Evolutionary conservation across 2,113 vertebrate species (phyloP).

Genomic region (Thunnus thynnus): DNA sequence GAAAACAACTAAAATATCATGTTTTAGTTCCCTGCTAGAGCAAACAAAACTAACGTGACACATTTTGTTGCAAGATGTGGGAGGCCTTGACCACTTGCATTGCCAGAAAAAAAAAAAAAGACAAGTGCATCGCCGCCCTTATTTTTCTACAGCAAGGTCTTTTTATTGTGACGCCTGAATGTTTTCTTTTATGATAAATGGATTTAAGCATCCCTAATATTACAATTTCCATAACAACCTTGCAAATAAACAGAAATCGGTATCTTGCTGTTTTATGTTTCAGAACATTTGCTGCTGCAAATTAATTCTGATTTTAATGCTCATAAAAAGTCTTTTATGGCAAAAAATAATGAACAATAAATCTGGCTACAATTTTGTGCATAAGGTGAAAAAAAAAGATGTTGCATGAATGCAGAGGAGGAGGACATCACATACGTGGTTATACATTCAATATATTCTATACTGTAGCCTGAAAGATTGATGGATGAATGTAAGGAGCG

Average conservation of each 20-base stretch:
- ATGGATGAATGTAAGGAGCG: constrained; percentile 56
- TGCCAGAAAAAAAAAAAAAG: neutral
- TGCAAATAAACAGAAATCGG: constrained; percentile 36
- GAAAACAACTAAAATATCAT: constrained; percentile 25
- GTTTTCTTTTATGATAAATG: constrained; percentile 27
- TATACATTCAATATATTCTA: constrained; percentile 19
- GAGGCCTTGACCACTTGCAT: constrained; percentile 5
- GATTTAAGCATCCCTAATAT: constrained; percentile 2
- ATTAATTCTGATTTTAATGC: constrained; percentile 21
- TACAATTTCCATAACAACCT: constrained; percentile 32
- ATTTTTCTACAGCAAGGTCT: constrained; percentile 22
- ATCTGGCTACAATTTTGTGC: constrained; percentile 21
- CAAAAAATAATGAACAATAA: constrained; percentile 28
- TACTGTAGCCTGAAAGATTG: constrained; percentile 42
- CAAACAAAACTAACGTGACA: constrained; percentile 25
- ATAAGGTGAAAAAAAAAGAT: neutral
- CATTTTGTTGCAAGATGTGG: constrained; percentile 28
- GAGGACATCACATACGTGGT: neutral
- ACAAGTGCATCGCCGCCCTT: constrained; percentile 11
- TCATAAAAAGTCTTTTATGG: constrained; percentile 27
- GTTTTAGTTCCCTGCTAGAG: constrained; percentile 25
- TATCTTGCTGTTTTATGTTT: constrained; percentile 7
- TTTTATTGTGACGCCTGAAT: constrained; percentile 8
- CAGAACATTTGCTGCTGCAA: constrained; percentile 11
- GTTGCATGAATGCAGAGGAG: neutral